These are phyloP conservation scores for Macrosteles quadrilineatus DNA, from an alignment of 1,140 invertebrate genomes.

Conservation along the genomic window DNA sequence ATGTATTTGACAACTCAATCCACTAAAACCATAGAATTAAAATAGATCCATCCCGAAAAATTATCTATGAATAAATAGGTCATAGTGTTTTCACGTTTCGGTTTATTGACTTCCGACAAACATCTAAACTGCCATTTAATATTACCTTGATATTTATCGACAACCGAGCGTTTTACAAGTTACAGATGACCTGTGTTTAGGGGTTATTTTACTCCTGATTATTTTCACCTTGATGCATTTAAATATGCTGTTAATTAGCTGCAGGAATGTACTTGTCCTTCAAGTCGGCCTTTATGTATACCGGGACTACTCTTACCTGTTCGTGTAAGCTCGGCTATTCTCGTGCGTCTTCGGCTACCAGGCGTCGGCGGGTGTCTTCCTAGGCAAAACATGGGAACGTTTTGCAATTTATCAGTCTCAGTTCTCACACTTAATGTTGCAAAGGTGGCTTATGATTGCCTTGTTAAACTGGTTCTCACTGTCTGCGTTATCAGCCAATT, in stretches of 20 bases:
- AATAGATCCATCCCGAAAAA: no score
- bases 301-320: neutral
- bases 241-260: neutral
- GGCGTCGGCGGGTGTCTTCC: neutral
- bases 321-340: neutral
- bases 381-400: slow-evolving; percentile 1
- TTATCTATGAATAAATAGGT: no score
- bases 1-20: no score
- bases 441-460: neutral
- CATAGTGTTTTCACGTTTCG: no score
- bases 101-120: no score
- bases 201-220: neutral
- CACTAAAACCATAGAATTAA: no score
- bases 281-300: neutral
- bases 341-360: neutral
- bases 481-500: no score
- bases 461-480: neutral
- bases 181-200: no score
- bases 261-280: neutral
- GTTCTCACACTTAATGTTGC: neutral
- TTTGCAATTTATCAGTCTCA: neutral
- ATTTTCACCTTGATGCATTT: neutral
- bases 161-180: no score
- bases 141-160: no score
- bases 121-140: no score